Conservation (phyloP, 1,140 invertebrate species). For the Nomia melanderi region DNA sequence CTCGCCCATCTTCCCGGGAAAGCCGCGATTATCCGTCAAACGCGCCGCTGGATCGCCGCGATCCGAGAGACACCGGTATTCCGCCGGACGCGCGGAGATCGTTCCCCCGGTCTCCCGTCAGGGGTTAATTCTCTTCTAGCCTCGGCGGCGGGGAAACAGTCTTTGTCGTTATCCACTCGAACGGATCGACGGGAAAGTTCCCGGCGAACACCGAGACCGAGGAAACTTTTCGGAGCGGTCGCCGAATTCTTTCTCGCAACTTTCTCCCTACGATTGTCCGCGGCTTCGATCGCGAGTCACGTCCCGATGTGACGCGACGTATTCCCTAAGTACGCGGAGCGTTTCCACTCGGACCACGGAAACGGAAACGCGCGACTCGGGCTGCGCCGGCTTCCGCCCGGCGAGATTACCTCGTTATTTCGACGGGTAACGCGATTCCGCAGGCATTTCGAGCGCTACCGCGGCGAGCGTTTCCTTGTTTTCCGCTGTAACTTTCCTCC, state of each 20-base stretch:
- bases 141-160: neutral
- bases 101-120: neutral
- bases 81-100: neutral
- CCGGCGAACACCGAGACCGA: neutral
- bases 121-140: neutral
- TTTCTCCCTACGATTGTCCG: neutral
- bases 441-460: constrained; percentile 7
- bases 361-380: neutral
- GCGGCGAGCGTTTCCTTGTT: constrained; percentile 27
- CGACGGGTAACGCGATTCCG: constrained; percentile 55
- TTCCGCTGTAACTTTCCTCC: constrained; percentile 57
- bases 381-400: constrained; percentile 9
- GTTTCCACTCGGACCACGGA: too few relatives aligned
- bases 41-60: neutral
- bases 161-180: constrained; percentile 3
- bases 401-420: constrained; percentile 52
- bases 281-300: too few relatives aligned
- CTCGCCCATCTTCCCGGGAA: neutral
- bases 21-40: neutral
- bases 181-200: neutral
- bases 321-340: too few relatives aligned
- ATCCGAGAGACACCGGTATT: neutral
- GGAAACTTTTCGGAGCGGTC: neutral
- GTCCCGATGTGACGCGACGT: too few relatives aligned
- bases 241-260: neutral